Evolutionary conservation across 2,888 invertebrate species (phyloP).

Genomic region (Hyposoter dolosus): DNA sequence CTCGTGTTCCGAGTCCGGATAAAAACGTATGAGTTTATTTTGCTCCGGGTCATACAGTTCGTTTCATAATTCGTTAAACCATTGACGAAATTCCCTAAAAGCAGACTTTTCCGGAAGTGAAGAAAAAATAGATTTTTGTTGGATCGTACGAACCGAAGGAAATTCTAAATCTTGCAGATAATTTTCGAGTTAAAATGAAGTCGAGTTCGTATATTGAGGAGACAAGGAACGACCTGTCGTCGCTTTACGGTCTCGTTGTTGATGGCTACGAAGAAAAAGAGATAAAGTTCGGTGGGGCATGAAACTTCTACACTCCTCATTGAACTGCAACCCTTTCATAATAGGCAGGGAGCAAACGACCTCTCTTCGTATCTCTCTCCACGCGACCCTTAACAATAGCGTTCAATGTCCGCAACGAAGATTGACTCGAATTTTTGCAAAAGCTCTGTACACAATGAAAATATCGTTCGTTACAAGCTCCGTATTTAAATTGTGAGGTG

Average conservation of each 20-base stretch:
- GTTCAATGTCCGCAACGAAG: constrained; percentile 57
- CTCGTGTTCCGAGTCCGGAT: constrained; percentile 22
- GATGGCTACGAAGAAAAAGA: constrained; percentile 61
- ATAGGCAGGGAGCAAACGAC: constrained; percentile 71
- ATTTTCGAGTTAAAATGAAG: constrained; percentile 6
- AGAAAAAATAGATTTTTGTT: neutral
- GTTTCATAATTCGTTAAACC: constrained; percentile 37
- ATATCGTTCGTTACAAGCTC: neutral
- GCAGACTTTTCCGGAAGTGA: neutral
- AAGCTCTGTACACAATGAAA: neutral
- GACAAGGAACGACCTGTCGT: constrained; percentile 20
- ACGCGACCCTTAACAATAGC: constrained; percentile 30
- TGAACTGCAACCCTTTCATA: constrained; percentile 74
- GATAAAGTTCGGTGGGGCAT: constrained; percentile 74
- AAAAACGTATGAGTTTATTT: constrained; percentile 32
- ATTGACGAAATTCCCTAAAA: no score
- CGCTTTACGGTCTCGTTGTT: constrained; percentile 73
- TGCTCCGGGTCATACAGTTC: constrained; percentile 28
- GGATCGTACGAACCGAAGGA: neutral
- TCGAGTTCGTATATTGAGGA: neutral
- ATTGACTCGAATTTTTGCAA: constrained; percentile 56
- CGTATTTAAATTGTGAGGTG: neutral
- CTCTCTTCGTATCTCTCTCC: constrained; percentile 64
- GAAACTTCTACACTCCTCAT: constrained; percentile 79
- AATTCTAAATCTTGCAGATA: neutral